phyloP scores from a whole-genome alignment of 2,888 invertebrate genomes.

The Nomada lathburiana region DNA sequence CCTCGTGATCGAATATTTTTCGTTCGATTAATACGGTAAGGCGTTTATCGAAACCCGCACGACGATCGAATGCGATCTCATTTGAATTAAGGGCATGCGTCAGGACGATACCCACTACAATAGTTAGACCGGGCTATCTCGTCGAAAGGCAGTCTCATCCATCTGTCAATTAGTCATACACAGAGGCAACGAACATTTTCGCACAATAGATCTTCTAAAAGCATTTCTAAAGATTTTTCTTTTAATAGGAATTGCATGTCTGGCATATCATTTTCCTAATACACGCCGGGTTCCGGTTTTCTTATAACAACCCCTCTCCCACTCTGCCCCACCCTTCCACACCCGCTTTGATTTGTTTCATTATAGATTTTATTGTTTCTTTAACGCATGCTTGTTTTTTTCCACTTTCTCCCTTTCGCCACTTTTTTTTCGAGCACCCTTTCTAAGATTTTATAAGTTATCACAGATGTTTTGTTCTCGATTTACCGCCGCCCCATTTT shows the following conservation, averaged over 20 bases:
- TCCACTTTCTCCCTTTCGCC: slow-evolving; percentile 12
- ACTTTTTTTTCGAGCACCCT: slow-evolving; percentile 73
- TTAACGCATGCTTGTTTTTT: slow-evolving; percentile 37
- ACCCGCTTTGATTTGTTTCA: neutral
- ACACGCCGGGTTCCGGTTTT: slow-evolving; percentile 35
- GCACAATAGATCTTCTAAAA: slow-evolving; percentile 56
- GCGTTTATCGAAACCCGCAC: slow-evolving; percentile 42
- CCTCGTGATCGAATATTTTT: neutral
- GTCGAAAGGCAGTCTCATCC: slow-evolving; percentile 60
- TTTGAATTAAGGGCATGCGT: slow-evolving; percentile 31
- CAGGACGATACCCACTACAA: slow-evolving; percentile 58
- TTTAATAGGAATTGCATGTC: slow-evolving; percentile 51
- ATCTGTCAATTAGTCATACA: slow-evolving; percentile 37
- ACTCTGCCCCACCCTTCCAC: neutral
- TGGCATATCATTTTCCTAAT: slow-evolving; percentile 47
- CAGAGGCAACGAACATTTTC: slow-evolving; percentile 55
- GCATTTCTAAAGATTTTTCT: slow-evolving; percentile 43
- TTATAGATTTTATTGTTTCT: neutral
- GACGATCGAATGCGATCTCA: slow-evolving; percentile 21
- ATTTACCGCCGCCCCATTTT: slow-evolving; percentile 61
- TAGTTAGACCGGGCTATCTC: slow-evolving; percentile 71
- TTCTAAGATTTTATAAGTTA: slow-evolving; percentile 76
- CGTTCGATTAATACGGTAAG: neutral
- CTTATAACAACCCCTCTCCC: neutral
- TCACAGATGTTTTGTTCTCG: slow-evolving; percentile 79